phyloP scores from a whole-genome alignment of 2,113 vertebrate genomes.

The Charina bottae region DNA sequence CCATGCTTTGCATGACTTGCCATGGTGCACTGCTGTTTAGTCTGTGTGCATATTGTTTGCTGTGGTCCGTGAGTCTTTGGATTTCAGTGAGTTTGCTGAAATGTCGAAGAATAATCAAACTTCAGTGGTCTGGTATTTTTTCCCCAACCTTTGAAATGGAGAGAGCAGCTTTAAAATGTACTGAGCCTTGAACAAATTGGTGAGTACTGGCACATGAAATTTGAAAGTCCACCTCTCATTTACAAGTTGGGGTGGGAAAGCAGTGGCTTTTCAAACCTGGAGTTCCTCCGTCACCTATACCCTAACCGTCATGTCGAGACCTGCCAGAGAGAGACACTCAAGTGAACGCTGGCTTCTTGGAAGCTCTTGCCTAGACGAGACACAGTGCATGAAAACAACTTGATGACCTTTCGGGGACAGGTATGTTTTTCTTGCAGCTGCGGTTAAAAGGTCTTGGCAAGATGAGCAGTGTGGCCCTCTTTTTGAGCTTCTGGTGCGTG shows the following conservation, averaged over 20 bases:
- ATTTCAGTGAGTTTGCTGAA: slow-evolving; percentile 86
- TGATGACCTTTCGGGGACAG: slow-evolving; percentile 84
- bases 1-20: slow-evolving; percentile 91
- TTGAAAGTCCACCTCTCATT: slow-evolving; percentile 80
- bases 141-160: slow-evolving; percentile 86
- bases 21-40: slow-evolving; percentile 85
- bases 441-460: slow-evolving; percentile 98
- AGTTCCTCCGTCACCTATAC: slow-evolving; percentile 98
- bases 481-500: slow-evolving; percentile 91
- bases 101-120: slow-evolving; percentile 82
- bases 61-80: slow-evolving; percentile 85
- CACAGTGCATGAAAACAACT: slow-evolving; percentile 85
- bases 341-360: slow-evolving; percentile 98
- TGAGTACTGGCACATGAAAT: slow-evolving; percentile 99
- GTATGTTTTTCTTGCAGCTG: slow-evolving; percentile 87
- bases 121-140: slow-evolving; percentile 78
- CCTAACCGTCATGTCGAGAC: slow-evolving; percentile 99
- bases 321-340: slow-evolving; percentile 98
- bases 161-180: slow-evolving; percentile 93
- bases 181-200: slow-evolving; percentile 91
- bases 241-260: slow-evolving; percentile 86
- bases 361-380: slow-evolving; percentile 98
- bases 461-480: slow-evolving; percentile 97
- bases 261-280: slow-evolving; percentile 78
- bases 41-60: slow-evolving; percentile 78